phyloP scores from a whole-genome alignment of 2,888 invertebrate genomes.

The Mythimna loreyi region DNA sequence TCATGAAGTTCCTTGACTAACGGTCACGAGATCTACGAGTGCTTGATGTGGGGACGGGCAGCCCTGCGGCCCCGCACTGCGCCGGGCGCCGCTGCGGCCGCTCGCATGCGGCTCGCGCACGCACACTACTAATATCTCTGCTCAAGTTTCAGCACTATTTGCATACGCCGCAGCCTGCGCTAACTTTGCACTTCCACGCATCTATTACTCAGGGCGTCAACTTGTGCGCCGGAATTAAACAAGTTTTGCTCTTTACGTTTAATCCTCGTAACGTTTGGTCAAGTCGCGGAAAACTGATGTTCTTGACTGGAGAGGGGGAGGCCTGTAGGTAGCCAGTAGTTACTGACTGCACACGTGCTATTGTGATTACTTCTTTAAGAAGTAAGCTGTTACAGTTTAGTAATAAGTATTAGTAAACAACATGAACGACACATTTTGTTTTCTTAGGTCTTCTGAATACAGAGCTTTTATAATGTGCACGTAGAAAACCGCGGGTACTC shows the following conservation, averaged over 20 bases:
- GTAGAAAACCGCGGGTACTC: background rate
- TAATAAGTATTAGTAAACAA: no score
- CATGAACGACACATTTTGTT: no score
- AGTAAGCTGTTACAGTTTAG: no score
- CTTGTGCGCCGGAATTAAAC: background rate
- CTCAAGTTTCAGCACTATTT: slow-evolving; percentile 34
- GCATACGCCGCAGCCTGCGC: slow-evolving; percentile 23
- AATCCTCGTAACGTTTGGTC: background rate
- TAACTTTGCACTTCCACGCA: background rate
- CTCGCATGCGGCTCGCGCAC: background rate
- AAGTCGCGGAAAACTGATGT: no score
- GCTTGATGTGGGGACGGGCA: no score
- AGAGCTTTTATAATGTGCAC: background rate
- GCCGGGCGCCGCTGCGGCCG: slow-evolving; percentile 12
- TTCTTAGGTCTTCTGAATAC: background rate
- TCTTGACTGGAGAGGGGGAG: no score
- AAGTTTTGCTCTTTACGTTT: background rate
- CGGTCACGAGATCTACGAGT: background rate
- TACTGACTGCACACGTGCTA: no score
- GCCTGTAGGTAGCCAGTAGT: no score
- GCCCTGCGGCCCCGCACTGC: background rate
- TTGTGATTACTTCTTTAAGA: no score
- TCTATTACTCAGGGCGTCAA: background rate
- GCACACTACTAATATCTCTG: slow-evolving; percentile 30
- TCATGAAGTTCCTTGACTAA: background rate